These are phyloP conservation scores for Clitarchus hookeri DNA, from an alignment of 2,888 invertebrate genomes.

Conservation along the genomic window DNA sequence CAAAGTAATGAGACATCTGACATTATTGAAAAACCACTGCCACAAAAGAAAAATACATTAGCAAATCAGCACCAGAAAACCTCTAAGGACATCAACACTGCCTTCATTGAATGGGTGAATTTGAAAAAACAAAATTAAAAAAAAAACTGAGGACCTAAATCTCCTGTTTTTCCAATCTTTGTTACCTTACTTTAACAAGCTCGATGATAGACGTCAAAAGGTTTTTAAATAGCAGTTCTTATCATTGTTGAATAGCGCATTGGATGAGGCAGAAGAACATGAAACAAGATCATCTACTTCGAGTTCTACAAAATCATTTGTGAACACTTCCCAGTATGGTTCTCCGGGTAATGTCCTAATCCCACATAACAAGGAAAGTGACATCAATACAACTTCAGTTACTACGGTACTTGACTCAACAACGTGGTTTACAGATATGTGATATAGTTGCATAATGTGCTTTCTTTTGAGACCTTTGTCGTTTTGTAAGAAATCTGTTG, in stretches of 20 bases:
- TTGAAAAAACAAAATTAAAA: neutral
- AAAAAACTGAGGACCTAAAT: neutral
- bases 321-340: too few species aligned
- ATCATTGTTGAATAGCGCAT: neutral
- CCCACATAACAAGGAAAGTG: too few species aligned
- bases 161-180: neutral
- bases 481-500: too few species aligned
- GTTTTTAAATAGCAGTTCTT: neutral
- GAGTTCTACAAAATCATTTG: neutral
- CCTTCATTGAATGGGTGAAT: constrained; percentile 14
- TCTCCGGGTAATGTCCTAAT: too few species aligned
- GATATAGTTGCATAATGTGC: neutral
- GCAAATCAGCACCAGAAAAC: neutral
- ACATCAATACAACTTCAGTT: too few species aligned
- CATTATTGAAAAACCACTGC: neutral
- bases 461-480: neutral
- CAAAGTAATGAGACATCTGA: neutral
- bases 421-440: too few species aligned
- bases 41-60: neutral
- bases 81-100: neutral
- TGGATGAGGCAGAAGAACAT: neutral
- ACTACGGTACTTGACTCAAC: too few species aligned
- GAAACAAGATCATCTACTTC: neutral
- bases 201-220: neutral
- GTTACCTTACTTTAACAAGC: neutral